Base-by-base conservation (phyloP, 2,797 vertebrate genomes). In the Gobionotothen gibberifrons region DNA sequence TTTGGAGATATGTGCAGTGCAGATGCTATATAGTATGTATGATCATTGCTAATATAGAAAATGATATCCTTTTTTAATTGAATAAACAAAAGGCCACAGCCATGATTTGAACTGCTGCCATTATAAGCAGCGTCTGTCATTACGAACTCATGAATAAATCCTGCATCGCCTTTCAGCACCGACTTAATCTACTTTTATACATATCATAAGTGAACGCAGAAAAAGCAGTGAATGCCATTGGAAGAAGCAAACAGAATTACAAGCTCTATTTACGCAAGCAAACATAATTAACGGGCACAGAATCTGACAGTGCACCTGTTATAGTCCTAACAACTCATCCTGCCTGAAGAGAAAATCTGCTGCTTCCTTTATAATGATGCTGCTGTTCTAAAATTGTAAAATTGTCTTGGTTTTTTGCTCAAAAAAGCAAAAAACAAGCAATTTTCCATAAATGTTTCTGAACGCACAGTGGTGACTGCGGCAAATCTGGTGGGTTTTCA, bases 231-330 rank as follows among this genome's bases (percentile, higher is more conserved):
- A 70, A 85, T 69, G 58, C 53, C 22, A 49, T 53, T 29, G 67
- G 69, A 82, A 69, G 67, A 84, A 58, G 82, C 72, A 89, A 86
- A 90, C 81, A 82, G 69, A 87, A 84, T 88, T 83, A 86, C 76
- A 85, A 74, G 80, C 84, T 83, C 79, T 72, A 78, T 79, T 86
- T 83, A 81, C 43, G 55, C 69, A 52, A 61, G 81, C 75, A 88
- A 83, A 85, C 79, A 86, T 85, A 87, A 90, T 90, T 90, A 89
- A 87, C 85, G 60, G 69, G 64, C 69, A 62, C 66, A 61, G 72
- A 73, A 60, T 82, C 73, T 72, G 75, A 82, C 85, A 82, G 78
- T 70, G 85, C 85, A 88, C 85, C 87, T 86, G 87, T 74, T 85
- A 54, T 19, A 39, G 51, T 69, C 51, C 76, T 72, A 40, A 87